Evolutionary conservation across 2,113 vertebrate species (phyloP).

Genomic region (Bungarus multicinctus): DNA sequence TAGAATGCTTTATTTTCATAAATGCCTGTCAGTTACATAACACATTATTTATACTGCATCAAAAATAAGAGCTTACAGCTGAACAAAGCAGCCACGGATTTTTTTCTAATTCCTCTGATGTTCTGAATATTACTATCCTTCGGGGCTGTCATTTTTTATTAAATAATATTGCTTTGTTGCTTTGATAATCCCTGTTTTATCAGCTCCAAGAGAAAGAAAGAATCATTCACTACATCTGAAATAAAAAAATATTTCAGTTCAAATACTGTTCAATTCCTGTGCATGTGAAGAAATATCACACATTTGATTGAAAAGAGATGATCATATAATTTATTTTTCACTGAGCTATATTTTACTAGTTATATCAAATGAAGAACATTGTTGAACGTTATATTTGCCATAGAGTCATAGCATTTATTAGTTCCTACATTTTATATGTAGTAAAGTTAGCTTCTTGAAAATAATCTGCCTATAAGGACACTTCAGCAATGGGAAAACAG

Average conservation of each 20-base stretch:
- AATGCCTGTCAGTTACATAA: neutral
- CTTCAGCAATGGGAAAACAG: neutral
- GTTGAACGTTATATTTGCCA: neutral
- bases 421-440: neutral
- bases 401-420: neutral
- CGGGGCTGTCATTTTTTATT: neutral
- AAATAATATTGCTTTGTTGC: neutral
- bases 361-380: neutral
- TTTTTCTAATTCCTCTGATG: neutral
- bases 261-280: neutral
- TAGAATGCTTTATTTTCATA: neutral
- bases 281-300: neutral
- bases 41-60: neutral
- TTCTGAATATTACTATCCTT: constrained; percentile 11
- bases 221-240: neutral
- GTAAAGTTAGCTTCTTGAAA: neutral
- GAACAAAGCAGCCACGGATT: neutral
- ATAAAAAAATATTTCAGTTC: neutral
- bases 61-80: neutral
- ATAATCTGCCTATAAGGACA: neutral
- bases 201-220: neutral
- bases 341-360: constrained; percentile 6
- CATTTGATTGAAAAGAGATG: neutral
- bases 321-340: neutral
- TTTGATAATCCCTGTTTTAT: neutral